These are phyloP conservation scores for Rhopalosiphum maidis DNA, from an alignment of 1,140 invertebrate species.

Conservation along the genomic window DNA sequence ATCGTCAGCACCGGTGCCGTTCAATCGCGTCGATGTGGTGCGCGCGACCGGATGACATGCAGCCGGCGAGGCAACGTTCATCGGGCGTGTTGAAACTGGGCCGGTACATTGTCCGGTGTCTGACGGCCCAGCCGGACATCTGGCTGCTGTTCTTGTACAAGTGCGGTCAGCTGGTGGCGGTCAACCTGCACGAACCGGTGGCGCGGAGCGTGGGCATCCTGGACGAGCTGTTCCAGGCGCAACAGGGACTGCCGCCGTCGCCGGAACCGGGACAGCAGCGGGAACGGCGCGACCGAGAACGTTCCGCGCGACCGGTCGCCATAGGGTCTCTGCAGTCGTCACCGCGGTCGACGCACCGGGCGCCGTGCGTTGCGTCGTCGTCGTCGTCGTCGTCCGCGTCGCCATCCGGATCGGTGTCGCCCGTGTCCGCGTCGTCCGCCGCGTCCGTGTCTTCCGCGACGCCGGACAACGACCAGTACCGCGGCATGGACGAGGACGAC, in stretches of 20 bases:
- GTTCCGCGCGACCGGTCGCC: not conserved
- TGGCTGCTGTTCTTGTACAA: constrained; percentile 65
- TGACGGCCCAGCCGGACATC: constrained; percentile 60
- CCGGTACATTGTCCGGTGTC: constrained; percentile 48
- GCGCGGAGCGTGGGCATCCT: constrained; percentile 64
- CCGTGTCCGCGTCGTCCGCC: not conserved
- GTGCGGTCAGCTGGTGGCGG: constrained; percentile 64
- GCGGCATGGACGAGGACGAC: constrained; percentile 51
- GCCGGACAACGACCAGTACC: constrained; percentile 45
- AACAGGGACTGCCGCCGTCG: not conserved
- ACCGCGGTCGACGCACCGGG: not conserved
- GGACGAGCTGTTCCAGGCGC: constrained; percentile 64
- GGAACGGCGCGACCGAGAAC: not conserved
- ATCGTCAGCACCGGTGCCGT: not conserved
- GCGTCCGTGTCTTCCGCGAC: not conserved
- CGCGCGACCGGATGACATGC: constrained; percentile 46
- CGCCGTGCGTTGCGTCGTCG: not conserved
- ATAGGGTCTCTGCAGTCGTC: not conserved
- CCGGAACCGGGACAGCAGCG: constrained; percentile 62
- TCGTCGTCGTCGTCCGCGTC: not conserved
- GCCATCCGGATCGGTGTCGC: not conserved
- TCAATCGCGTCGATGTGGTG: constrained; percentile 49
- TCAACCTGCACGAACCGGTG: constrained; percentile 59
- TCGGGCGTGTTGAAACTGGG: constrained; percentile 48
- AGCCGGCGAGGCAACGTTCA: constrained; percentile 33